Base-by-base conservation (phyloP, 2,888 invertebrate genomes). In the Crocallis elinguaria region DNA sequence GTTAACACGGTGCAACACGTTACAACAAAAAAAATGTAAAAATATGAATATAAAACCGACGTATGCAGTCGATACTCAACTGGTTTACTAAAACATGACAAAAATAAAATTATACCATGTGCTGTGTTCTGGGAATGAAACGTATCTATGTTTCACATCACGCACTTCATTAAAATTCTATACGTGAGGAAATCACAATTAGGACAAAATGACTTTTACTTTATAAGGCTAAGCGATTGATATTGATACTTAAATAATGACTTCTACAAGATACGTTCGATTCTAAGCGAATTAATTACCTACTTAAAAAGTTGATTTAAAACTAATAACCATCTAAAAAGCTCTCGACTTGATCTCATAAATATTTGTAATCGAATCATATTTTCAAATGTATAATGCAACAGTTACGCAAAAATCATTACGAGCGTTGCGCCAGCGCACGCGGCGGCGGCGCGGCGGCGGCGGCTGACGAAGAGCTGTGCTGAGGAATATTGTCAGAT, bases 331-430 rank as follows among this genome's bases (percentile, higher is more conserved):
- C 11, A 21, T 8, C 5, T 36, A 37, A 42, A 49, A 49, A 36
- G 35, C 11, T 25, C 16, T 33, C 39, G 32, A 19, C 7, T 16
- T 12, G 5, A 32, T 43, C 6, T 12, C 16, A 43, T 25, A 25
- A 30, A 43, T 44, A 38, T 38, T 33, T 25, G n/a, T 38, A 27
- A 49, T 42, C 12, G 29, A 37, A 33, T 56, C 23, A 51, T 54
- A 60, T 60, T 46, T 46, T 21, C 23, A 19, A 46, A 43, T 41
- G 51, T 33, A 39, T 53, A 21, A 48, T 37, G 32, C 13, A 46
- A 33, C 14, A 50, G 49, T 50, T 56, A 41, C 46, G 33, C 23
- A 46, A 49, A 43, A 29, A 30, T 45, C 12, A 37, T 25, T 23
- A 32, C 32, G 21, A 36, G 8, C 27, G 35, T 49, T 49, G 13